Base-by-base conservation (phyloP, 2,888 invertebrate species). In the Synergus japonicus region DNA sequence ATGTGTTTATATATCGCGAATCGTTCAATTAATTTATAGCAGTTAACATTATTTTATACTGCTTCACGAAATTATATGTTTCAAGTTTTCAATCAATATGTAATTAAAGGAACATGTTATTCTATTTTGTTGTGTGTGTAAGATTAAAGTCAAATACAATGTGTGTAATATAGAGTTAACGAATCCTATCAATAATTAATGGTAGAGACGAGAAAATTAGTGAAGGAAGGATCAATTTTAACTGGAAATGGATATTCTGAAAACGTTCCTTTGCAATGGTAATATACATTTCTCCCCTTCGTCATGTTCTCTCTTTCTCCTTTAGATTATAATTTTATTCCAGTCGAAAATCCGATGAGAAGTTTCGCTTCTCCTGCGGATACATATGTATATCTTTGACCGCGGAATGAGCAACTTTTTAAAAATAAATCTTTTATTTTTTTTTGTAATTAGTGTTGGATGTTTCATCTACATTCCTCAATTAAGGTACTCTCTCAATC, bases 181-280 rank as follows among this genome's bases (percentile, higher is more conserved):
- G 69, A 69, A 69, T 69, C 29, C 46, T 49, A 69, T 37, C 69
- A 69, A 37, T 69, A 69, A 69, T 69, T 69, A 69, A 22, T 49
- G 49, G 49, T 13, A 66, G 41, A 54, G n/a, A 49, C 37, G 49
- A 69, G 29, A 15, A 15, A 13, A 69, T 49, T 69, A 49, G 46
- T 37, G 29, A 9, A 49, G 49, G 15, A 69, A 49, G 15, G 49
- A 49, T 69, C 69, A 69, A 69, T 69, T 69, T 69, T 54, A 49
- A 69, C 46, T 69, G 69, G 29, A 69, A 69, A 83, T 81, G 82
- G 82, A 82, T 83, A 83, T 82, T 83, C 79, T 78, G 77, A 77
- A 78, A 22, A 76, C 67, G 78, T 83, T 83, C 83, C 86, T 87
- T 87, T 87, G 87, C 87, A 87, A 86, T 87, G 85, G 86, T 86